Evolutionary conservation across 1,140 invertebrate species (phyloP).

Genomic region (Halotydeus destructor): DNA sequence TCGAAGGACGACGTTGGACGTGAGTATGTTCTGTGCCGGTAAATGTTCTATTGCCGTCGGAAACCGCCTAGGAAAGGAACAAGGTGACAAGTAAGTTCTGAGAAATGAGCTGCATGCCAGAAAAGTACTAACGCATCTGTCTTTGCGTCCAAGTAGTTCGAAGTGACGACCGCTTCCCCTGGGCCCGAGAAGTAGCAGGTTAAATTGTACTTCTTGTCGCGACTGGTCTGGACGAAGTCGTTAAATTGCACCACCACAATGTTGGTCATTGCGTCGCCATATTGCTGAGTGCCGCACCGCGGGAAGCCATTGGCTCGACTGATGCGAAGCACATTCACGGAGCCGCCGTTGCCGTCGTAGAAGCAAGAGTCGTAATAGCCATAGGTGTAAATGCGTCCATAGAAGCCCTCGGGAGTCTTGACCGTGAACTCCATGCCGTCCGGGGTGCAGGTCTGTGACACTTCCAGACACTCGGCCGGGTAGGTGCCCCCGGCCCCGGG

Average conservation of each 20-base stretch:
- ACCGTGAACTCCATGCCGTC: conserved; percentile 83
- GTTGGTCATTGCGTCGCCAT: conserved; percentile 75
- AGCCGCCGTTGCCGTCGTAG: conserved; percentile 66
- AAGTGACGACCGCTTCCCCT: conserved; percentile 74
- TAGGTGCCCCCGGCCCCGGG: not conserved
- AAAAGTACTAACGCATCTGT: conserved; percentile 17
- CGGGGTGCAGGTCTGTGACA: conserved; percentile 70
- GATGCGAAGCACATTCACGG: conserved; percentile 55
- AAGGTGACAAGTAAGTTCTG: not conserved
- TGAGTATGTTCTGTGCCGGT: conserved; percentile 67
- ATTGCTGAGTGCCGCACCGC: conserved; percentile 72
- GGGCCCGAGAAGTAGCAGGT: conserved; percentile 73
- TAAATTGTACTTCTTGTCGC: conserved; percentile 73
- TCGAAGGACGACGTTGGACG: conserved; percentile 58
- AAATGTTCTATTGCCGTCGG: conserved; percentile 75
- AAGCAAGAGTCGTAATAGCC: conserved; percentile 76
- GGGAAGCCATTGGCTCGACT: conserved; percentile 70
- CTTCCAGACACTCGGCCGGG: conserved; percentile 27
- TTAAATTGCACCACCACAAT: conserved; percentile 84
- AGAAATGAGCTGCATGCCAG: not conserved
- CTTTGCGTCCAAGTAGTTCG: conserved; percentile 77
- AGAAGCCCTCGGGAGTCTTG: conserved; percentile 61
- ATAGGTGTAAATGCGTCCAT: conserved; percentile 71
- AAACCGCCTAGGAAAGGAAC: conserved; percentile 34
- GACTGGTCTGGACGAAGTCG: conserved; percentile 69